phyloP scores from a whole-genome alignment of 1,140 invertebrate genomes.

The Nebria ingens region DNA sequence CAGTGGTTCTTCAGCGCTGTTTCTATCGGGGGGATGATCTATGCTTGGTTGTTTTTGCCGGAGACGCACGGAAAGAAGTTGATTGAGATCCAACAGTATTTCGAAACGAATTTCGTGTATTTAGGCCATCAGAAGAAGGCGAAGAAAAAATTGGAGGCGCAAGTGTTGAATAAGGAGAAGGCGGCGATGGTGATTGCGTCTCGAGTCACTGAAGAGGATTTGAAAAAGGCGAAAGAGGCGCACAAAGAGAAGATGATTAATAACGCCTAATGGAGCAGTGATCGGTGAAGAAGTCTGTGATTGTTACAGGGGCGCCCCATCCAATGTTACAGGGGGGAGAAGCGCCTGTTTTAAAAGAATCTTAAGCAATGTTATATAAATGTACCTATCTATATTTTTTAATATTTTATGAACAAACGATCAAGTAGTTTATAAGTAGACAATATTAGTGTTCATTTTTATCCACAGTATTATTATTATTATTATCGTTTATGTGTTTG shows the following conservation, averaged over 20 bases:
- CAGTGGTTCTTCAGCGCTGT: conserved; percentile 61
- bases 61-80: conserved; percentile 61
- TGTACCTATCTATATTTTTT: no score
- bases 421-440: no score
- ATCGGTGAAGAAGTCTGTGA: not conserved
- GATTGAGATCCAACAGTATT: conserved; percentile 55
- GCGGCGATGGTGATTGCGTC: not conserved
- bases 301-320: not conserved
- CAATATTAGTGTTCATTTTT: no score
- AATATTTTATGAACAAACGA: no score
- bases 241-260: conserved; percentile 4
- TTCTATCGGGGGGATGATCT: conserved; percentile 44
- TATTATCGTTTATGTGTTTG: no score
- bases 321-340: no score
- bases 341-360: no score
- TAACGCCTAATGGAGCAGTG: not conserved
- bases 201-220: not conserved
- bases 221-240: not conserved
- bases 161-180: not conserved
- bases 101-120: conserved; percentile 36
- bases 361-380: no score
- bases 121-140: conserved; percentile 16
- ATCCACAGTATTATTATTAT: no score
- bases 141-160: not conserved
- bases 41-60: conserved; percentile 52